phyloP scores from a whole-genome alignment of 2,113 vertebrate species.

The Neopipo cinnamomea region DNA sequence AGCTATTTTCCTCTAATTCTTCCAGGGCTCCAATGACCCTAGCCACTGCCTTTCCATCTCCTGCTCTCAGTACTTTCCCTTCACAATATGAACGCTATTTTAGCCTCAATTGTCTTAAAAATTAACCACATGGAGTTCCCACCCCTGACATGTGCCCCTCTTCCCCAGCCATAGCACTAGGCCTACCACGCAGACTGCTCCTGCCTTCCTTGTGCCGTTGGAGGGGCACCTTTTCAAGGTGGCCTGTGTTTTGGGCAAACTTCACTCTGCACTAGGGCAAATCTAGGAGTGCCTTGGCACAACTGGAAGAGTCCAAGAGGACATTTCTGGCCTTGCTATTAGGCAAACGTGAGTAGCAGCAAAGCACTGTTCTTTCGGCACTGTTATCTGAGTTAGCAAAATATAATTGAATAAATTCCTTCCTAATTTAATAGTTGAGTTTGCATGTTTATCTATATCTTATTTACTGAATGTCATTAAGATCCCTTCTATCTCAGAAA shows the following conservation, averaged over 20 bases:
- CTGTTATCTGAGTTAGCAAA: neutral
- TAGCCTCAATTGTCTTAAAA: neutral
- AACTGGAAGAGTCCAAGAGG: neutral
- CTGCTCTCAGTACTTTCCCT: neutral
- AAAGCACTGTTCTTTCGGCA: neutral
- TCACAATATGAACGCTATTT: neutral
- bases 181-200: neutral
- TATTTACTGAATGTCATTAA: neutral
- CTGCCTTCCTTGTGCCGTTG: fast-evolving
- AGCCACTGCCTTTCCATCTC: neutral
- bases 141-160: neutral
- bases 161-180: neutral
- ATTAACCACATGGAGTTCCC: fast-evolving
- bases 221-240: fast-evolving
- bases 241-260: neutral
- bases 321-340: neutral
- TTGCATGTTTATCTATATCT: neutral
- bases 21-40: neutral
- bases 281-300: neutral
- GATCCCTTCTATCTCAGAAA: neutral
- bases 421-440: neutral
- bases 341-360: neutral
- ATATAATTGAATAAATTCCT: neutral
- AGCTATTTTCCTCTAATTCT: neutral
- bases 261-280: neutral